These are phyloP conservation scores for Molorchus minor DNA, from an alignment of 2,888 invertebrate species.

Conservation along the genomic window DNA sequence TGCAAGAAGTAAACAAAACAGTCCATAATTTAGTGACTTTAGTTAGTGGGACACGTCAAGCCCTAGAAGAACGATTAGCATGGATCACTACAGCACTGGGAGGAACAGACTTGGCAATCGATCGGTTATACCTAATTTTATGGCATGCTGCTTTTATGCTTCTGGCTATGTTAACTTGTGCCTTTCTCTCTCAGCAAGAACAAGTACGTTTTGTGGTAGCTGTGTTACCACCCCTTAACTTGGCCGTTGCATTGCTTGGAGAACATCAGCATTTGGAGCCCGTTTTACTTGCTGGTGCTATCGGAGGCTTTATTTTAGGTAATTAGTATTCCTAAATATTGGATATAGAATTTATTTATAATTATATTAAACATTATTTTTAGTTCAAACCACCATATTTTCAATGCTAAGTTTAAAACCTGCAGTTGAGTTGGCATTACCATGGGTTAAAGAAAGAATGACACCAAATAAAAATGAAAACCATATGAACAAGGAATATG, in stretches of 20 bases:
- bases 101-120: conserved; percentile 59
- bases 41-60: conserved; percentile 55
- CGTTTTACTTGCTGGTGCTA: conserved; percentile 39
- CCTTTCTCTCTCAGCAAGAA: conserved; percentile 57
- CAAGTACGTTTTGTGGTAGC: conserved; percentile 53
- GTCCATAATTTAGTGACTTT: conserved; percentile 60
- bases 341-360: background rate
- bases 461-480: conserved; percentile 25
- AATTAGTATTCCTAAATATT: conserved; percentile 26
- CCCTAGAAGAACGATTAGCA: conserved; percentile 56
- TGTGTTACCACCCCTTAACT: conserved; percentile 55
- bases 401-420: conserved; percentile 28
- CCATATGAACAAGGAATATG: background rate
- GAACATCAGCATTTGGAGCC: conserved; percentile 49
- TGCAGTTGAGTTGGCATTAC: conserved; percentile 22
- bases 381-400: conserved; percentile 44
- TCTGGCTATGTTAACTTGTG: conserved; percentile 57
- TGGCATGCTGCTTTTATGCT: conserved; percentile 58
- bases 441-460: conserved; percentile 29
- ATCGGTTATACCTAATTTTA: conserved; percentile 55
- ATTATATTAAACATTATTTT: conserved; percentile 28
- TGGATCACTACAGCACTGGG: conserved; percentile 59
- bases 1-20: conserved; percentile 66
- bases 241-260: conserved; percentile 54
- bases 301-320: conserved; percentile 47